phyloP scores from a whole-genome alignment of 1,140 invertebrate genomes.

The Oncopodura yosiiana region DNA sequence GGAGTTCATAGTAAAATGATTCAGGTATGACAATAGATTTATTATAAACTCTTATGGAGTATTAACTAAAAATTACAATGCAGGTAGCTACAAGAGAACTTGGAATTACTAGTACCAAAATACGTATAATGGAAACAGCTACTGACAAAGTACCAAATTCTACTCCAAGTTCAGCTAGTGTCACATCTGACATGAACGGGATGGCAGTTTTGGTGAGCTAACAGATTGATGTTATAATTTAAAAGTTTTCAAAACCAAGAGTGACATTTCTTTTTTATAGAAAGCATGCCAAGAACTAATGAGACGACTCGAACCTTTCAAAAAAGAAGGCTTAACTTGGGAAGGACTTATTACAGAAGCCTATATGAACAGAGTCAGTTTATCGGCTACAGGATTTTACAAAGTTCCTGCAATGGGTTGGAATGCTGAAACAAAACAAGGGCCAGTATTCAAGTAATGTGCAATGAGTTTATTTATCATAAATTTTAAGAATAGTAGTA shows the following conservation, averaged over 20 bases:
- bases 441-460: too few species aligned
- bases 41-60: not conserved
- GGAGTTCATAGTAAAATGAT: slow-evolving; percentile 92
- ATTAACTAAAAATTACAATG: not conserved
- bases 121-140: slow-evolving; percentile 67
- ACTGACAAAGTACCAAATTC: slow-evolving; percentile 93
- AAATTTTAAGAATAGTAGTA: slow-evolving; percentile 64
- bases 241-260: too few species aligned
- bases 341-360: slow-evolving; percentile 70
- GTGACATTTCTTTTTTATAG: slow-evolving; percentile 40
- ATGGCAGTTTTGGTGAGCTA: slow-evolving; percentile 73
- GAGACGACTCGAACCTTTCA: slow-evolving; percentile 65
- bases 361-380: slow-evolving; percentile 64
- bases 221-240: not conserved
- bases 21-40: slow-evolving; percentile 45
- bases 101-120: slow-evolving; percentile 58
- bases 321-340: slow-evolving; percentile 70
- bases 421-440: slow-evolving; percentile 57
- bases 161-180: slow-evolving; percentile 80
- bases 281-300: slow-evolving; percentile 70
- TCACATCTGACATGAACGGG: slow-evolving; percentile 84
- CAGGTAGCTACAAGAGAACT: slow-evolving; percentile 38
- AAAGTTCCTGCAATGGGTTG: slow-evolving; percentile 64
- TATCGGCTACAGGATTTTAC: slow-evolving; percentile 80
- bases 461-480: slow-evolving; percentile 71